A percentile compares a stretch with the other conserved stretches of the same genome.
These are phyloP conservation scores for Prochilodus magdalenae DNA, from an alignment of 2,113 vertebrate species.

Conservation along the genomic window DNA sequence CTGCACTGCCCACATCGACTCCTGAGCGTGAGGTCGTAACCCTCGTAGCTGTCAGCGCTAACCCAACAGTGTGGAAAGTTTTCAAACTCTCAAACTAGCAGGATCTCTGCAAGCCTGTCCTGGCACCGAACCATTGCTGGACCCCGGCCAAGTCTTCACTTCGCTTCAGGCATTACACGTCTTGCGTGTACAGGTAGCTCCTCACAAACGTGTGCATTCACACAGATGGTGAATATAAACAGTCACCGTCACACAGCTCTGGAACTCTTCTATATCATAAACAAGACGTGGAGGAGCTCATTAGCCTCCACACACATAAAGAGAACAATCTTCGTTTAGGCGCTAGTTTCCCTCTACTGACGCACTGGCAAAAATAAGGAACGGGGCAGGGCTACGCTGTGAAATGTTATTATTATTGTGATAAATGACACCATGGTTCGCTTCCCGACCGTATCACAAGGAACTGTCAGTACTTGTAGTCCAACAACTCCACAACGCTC, in stretches of 20 bases:
- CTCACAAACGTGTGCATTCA: conserved; percentile 32
- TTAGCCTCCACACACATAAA: conserved; percentile 27
- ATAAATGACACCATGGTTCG: not conserved
- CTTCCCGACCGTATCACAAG: not conserved
- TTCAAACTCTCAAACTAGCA: conserved; percentile 10
- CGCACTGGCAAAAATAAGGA: not conserved
- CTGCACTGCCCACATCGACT: conserved; percentile 4
- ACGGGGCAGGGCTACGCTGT: not conserved
- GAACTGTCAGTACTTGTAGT: not conserved
- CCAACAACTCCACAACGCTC: not conserved
- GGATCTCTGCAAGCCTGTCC: not conserved
- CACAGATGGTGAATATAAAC: conserved; percentile 2
- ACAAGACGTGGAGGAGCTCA: conserved; percentile 31
- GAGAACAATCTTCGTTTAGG: conserved; percentile 1
- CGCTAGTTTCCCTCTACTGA: not conserved
- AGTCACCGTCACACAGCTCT: conserved; percentile 3
- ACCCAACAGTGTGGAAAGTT: not conserved
- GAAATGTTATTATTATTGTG: not conserved
- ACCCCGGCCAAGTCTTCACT: conserved; percentile 21
- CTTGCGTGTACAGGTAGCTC: conserved; percentile 27
- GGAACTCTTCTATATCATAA: conserved; percentile 34
- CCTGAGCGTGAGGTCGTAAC: not conserved
- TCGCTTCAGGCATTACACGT: conserved; percentile 8
- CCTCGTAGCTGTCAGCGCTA: not conserved
- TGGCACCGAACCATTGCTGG: not conserved